These are phyloP conservation scores for Hofmannophila pseudospretella DNA, from an alignment of 2,888 invertebrate genomes.

Conservation along the genomic window DNA sequence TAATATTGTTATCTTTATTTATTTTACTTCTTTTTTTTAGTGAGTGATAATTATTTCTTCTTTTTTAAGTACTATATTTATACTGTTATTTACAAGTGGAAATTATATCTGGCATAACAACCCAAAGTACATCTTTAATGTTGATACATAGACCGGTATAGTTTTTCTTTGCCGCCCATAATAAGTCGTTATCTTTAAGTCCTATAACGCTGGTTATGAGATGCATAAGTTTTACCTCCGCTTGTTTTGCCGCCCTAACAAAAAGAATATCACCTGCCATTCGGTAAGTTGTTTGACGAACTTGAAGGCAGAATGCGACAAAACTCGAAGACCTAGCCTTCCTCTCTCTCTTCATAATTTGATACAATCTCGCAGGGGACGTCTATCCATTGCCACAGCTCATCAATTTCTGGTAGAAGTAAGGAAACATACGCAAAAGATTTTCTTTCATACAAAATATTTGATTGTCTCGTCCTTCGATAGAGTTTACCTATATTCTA, in stretches of 20 bases:
- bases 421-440: conserved; percentile 6
- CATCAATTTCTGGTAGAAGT: background rate
- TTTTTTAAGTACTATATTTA: no score
- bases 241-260: conserved; percentile 8
- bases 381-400: background rate
- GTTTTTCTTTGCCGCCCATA: no score
- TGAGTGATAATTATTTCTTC: no score
- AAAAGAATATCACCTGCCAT: conserved; percentile 19
- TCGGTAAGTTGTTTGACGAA: conserved; percentile 21
- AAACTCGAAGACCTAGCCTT: background rate
- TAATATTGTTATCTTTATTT: no score
- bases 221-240: no score
- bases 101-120: no score
- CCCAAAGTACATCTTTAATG: no score
- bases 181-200: no score
- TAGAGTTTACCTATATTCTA: background rate
- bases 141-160: no score
- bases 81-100: no score
- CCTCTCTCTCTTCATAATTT: background rate
- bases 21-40: no score
- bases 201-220: no score
- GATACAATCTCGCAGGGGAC: background rate
- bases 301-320: conserved; percentile 13
- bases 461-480: conserved; percentile 6
- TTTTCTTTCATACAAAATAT: conserved; percentile 13